Evolutionary conservation across 1,140 invertebrate genomes (phyloP), one percentile per base, ranked within the genome.

Genomic region (Pemphigus obesinymphae): DNA sequence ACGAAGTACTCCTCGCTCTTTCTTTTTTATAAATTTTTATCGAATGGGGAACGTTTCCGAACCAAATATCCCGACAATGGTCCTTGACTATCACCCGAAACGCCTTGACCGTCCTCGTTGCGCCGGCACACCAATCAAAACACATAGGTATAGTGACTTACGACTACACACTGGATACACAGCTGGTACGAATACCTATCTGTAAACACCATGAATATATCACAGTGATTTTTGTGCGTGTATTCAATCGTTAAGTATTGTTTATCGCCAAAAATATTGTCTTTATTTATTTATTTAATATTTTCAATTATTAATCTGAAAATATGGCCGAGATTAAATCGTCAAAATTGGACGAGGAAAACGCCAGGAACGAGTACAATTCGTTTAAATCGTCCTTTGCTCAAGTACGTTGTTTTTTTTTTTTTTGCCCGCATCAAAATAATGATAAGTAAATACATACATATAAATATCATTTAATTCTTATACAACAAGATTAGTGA

Each of bases 31-130:
- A 29, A 3, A 3, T 40, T 23, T 75, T 31, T 10, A 43, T 43
- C 4, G 29, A 10, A 34, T 1, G 45, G 17, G 29, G 48, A 53
- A 75, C 17, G 72, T 50, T 29, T 70, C 53, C 29, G 10, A 15
- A 4, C 26, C 72, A 5, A 53, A 75, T 75, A 75, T 75, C 48
- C 72, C 45, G 48, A 43, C n/a, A 26, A 11, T 26, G 55, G 55
- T 63, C 76, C 50, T 80, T 80, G 76, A 80, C 76, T 58, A 80
- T 61, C 76, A 63, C 76, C 55, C 55, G 55, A 80, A 80, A 63
- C 76, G 23, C 76, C 76, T 80, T 80, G 76, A 63, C 53, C 55
- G 37, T 43, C 48, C 55, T 63, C 55, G 8, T 8, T 13, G 53
- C 75, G 13, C 20, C 48, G 43, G 55, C 23, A 29, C 17, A 6